A percentile compares a stretch with the other conserved stretches of the same genome.
Conservation (phyloP, 2,888 invertebrate species). For the Cantharis rufa region DNA sequence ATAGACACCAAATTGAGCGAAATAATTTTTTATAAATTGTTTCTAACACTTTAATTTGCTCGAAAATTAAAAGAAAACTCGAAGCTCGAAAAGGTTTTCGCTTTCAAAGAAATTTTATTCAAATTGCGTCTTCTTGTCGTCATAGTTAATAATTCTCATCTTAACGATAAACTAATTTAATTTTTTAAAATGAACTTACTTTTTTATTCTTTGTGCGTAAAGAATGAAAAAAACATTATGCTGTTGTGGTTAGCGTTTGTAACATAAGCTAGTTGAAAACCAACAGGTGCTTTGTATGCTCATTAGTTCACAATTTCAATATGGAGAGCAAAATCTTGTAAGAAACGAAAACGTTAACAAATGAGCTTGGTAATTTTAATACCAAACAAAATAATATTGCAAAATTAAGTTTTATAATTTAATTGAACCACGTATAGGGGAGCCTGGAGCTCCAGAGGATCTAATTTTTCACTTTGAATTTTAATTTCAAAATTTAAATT, state of each 20-base stretch:
- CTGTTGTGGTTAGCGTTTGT: background rate
- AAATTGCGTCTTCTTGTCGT: background rate
- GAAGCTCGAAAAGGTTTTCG: background rate
- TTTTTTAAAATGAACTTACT: background rate
- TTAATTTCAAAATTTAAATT: no score
- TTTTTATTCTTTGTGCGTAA: background rate
- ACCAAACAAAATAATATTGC: background rate
- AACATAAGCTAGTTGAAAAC: background rate
- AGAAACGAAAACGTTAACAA: background rate
- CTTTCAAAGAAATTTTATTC: background rate
- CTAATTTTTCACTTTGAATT: no score
- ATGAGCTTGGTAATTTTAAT: background rate
- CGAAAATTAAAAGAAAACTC: background rate
- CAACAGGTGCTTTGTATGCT: background rate
- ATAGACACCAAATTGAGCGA: background rate
- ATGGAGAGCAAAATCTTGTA: background rate
- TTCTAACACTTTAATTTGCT: background rate
- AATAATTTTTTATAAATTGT: slow-evolving; percentile 9
- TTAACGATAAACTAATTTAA: background rate
- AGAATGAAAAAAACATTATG: background rate
- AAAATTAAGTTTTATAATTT: background rate
- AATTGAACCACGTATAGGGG: background rate
- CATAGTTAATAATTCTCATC: background rate
- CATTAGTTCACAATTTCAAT: background rate
- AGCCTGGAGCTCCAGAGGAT: background rate